Evolutionary conservation across 2,888 invertebrate genomes (phyloP), one percentile per base, ranked within the genome.

Genomic region (Coenonympha arcania): DNA sequence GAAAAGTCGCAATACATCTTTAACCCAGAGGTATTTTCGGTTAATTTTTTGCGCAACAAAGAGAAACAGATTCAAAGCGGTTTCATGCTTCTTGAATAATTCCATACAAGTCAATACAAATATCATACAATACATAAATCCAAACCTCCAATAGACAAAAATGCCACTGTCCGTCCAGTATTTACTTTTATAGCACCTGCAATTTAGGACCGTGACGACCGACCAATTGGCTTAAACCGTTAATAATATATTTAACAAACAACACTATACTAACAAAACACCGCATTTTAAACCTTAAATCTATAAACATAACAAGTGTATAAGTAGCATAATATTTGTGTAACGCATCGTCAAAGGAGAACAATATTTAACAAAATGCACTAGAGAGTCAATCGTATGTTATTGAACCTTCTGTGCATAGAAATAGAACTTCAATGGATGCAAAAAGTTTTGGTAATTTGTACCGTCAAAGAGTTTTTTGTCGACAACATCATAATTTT

Each of bases 151-250:
- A 31, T 41, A 45, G 22, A 39, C 50, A 40, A 37, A 13, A 36
- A 43, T 33, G 33, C 40, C 33, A 41, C 44, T 33, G 40, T 48
- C 30, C 36, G 34, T 46, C 47, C 36, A 46, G 30, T 30, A 13
- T 30, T 39, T 20, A 26, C 22, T 51, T 51, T 51, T 39, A 51
- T 51, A 47, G 40, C 48, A 52, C 48, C 52, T 52, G 52, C 44
- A 44, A 40, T 44, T 52, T 52, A 39, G 52, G 33, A 37, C 44
- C 52, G 40, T 52, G 48, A 40, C 48, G 52, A 48, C 22, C 30
- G 33, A 37, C 48, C 48, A 48, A 48, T 52, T 39, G 44, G 22
- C 52, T 28, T 36, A 40, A 44, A 52, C 44, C 40, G 48, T 52
- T 44, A 45, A 48, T 48, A 45, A 40, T 22, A 40, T 24, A 42